These are phyloP conservation scores for Acanthopleura granulata DNA, from an alignment of 2,888 invertebrate genomes.

Conservation along the genomic window DNA sequence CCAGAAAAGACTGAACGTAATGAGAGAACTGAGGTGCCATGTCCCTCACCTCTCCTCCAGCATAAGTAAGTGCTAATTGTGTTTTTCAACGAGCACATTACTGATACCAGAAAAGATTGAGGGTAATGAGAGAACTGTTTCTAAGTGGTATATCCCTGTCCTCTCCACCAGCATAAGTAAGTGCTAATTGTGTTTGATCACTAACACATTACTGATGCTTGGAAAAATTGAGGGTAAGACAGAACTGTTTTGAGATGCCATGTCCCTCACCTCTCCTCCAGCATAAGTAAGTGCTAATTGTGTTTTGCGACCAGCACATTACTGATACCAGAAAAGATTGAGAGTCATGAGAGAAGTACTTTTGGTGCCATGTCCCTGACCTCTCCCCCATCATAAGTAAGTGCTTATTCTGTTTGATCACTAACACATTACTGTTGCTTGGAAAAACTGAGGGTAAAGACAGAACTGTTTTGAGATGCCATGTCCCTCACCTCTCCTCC, in stretches of 20 bases:
- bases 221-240: slow-evolving; percentile 22
- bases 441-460: not conserved
- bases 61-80: too few species aligned
- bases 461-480: not conserved
- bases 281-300: slow-evolving; percentile 47
- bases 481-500: not conserved
- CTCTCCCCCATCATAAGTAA: not conserved
- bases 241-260: not conserved
- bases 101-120: too few species aligned
- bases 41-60: too few species aligned
- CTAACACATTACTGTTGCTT: not conserved
- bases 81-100: too few species aligned
- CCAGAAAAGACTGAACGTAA: too few species aligned
- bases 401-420: not conserved
- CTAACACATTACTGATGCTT: slow-evolving; percentile 26
- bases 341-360: not conserved
- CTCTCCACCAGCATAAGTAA: too few species aligned
- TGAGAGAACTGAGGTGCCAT: too few species aligned
- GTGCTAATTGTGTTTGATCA: too few species aligned
- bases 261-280: slow-evolving; percentile 31
- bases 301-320: slow-evolving; percentile 29
- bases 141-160: too few species aligned
- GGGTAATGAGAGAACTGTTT: too few species aligned
- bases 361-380: not conserved
- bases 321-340: slow-evolving; percentile 23